phyloP scores from a whole-genome alignment of 2,113 vertebrate species.

The pig (Sus scrofa) region T2T-Sscrofa CM000812.6:132752501-132753000 shows the following conservation, averaged over 20 bases:
- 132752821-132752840: conserved; percentile 81
- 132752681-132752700: conserved; percentile 72
- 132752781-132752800: conserved; percentile 75
- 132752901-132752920: conserved; percentile 91
- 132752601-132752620: no score
- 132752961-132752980: conserved; percentile 90
- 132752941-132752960: conserved; percentile 90
- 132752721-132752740: conserved; percentile 67
- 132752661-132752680: no score
- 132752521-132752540: no score
- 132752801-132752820: conserved; percentile 76
- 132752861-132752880: conserved; percentile 86
- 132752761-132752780: conserved; percentile 60
- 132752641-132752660: no score
- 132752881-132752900: conserved; percentile 87
- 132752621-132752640: no score
- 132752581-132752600: no score
- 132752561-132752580: no score
- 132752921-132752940: conserved; percentile 91
- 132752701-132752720: conserved; percentile 64
- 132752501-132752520: no score
- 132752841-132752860: conserved; percentile 81
- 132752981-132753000: conserved; percentile 90
- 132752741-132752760: conserved; percentile 42
- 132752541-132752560: no score